Evolutionary conservation across 2,113 vertebrate genomes (phyloP).

Genomic region (Sinosuthora webbiana): DNA sequence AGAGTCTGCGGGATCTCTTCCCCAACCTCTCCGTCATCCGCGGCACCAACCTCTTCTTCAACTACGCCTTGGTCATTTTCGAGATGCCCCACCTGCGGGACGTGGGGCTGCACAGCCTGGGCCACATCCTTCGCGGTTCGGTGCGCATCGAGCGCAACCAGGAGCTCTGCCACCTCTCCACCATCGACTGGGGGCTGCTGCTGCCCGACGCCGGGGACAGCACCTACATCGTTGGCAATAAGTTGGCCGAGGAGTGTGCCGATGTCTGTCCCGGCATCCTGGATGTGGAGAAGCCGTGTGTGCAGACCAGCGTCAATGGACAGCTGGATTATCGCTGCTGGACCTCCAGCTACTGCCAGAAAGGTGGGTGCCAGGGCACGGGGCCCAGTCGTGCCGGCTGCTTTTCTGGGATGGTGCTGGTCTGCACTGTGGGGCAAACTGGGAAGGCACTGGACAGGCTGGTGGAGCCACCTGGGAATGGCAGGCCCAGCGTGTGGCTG

Average conservation of each 20-base stretch:
- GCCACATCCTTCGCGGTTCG: slow-evolving; percentile 69
- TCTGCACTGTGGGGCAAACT: not conserved
- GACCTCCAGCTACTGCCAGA: slow-evolving; percentile 82
- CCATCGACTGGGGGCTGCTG: slow-evolving; percentile 81
- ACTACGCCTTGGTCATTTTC: slow-evolving; percentile 78
- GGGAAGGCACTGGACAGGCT: not conserved
- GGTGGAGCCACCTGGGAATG: not conserved
- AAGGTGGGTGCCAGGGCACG: slow-evolving; percentile 35
- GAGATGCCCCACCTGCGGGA: slow-evolving; percentile 82
- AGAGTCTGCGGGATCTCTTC: slow-evolving; percentile 80
- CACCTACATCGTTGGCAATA: slow-evolving; percentile 78
- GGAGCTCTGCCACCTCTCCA: slow-evolving; percentile 82
- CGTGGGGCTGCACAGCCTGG: slow-evolving; percentile 72
- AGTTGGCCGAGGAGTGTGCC: slow-evolving; percentile 71
- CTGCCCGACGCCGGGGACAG: slow-evolving; percentile 37
- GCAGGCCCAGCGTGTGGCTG: not conserved
- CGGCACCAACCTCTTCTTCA: slow-evolving; percentile 77
- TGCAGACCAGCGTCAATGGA: slow-evolving; percentile 65
- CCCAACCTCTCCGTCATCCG: slow-evolving; percentile 80
- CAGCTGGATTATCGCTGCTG: slow-evolving; percentile 77
- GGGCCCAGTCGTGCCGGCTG: rapidly evolving
- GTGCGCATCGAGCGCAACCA: slow-evolving; percentile 81
- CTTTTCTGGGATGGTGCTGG: rapidly evolving
- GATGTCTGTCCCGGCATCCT: slow-evolving; percentile 78
- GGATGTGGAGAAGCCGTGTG: slow-evolving; percentile 66